Evolutionary conservation across 1,140 invertebrate species (phyloP).

Genomic region (Pseudobourletiella spinata): DNA sequence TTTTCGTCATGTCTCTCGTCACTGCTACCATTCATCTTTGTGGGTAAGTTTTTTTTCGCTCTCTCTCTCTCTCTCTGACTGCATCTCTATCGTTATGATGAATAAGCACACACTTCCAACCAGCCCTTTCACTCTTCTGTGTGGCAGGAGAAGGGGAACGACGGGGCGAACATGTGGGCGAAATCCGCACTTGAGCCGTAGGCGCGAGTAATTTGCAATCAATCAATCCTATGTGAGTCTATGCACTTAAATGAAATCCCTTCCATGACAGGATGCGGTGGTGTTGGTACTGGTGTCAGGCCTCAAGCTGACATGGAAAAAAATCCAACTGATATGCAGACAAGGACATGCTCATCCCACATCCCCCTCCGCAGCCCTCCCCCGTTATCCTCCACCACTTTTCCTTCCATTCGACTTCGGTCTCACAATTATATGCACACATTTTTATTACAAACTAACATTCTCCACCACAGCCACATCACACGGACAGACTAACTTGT

Average conservation of each 20-base stretch:
- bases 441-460: not conserved
- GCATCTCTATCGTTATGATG: not conserved
- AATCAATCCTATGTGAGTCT: not conserved
- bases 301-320: too few relatives aligned
- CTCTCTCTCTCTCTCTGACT: not conserved
- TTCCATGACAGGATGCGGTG: too few relatives aligned
- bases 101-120: not conserved
- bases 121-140: not conserved
- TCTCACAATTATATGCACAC: not conserved
- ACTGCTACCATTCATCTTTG: slow-evolving; percentile 18
- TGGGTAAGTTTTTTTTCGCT: slow-evolving; percentile 5
- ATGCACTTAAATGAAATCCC: not conserved
- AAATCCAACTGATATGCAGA: not conserved
- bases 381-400: not conserved
- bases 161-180: not conserved
- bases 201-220: not conserved
- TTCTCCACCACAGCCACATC: not conserved
- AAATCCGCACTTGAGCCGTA: not conserved
- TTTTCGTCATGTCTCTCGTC: slow-evolving; percentile 24
- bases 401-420: not conserved
- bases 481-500: not conserved
- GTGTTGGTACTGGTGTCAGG: too few relatives aligned
- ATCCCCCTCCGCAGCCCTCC: not conserved
- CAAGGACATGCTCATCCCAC: not conserved
- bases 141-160: not conserved